A percentile compares a stretch with the other conserved stretches of the same genome.
These are phyloP conservation scores for Lepus americanus DNA, from an alignment of 2,113 vertebrate genomes.

Conservation along the genomic window DNA sequence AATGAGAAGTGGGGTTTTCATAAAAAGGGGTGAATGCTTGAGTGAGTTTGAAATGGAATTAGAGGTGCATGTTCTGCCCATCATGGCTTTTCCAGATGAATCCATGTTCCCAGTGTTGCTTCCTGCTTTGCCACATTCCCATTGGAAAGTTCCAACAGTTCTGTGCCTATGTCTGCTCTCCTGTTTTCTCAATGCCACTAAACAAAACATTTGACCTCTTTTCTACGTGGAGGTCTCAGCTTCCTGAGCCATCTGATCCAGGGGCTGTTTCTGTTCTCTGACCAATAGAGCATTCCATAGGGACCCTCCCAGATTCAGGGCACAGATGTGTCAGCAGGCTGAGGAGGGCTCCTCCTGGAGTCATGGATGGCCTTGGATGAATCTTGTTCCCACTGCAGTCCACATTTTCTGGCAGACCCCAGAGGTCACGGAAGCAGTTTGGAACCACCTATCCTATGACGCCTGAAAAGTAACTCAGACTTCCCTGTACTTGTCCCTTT, in stretches of 20 bases:
- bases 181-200: not conserved
- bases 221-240: not conserved
- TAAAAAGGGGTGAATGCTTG: conserved; percentile 76
- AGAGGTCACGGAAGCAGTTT: not conserved
- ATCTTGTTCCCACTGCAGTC: not conserved
- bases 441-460: too few species aligned
- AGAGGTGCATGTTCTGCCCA: conserved; percentile 17
- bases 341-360: not conserved
- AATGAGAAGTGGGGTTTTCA: conserved; percentile 82
- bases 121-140: not conserved
- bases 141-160: not conserved
- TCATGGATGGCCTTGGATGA: not conserved
- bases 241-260: not conserved
- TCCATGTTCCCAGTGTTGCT: not conserved
- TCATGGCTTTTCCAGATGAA: conserved; percentile 14
- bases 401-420: not conserved
- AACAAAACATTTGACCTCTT: not conserved
- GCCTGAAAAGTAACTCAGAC: not conserved
- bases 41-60: conserved; percentile 81
- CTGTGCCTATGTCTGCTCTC: not conserved
- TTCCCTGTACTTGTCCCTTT: not conserved
- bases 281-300: not conserved
- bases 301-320: not conserved
- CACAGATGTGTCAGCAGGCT: accelerated
- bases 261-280: not conserved